Evolutionary conservation across 2,797 vertebrate species (phyloP).

Genomic region (Betta splendens): DNA sequence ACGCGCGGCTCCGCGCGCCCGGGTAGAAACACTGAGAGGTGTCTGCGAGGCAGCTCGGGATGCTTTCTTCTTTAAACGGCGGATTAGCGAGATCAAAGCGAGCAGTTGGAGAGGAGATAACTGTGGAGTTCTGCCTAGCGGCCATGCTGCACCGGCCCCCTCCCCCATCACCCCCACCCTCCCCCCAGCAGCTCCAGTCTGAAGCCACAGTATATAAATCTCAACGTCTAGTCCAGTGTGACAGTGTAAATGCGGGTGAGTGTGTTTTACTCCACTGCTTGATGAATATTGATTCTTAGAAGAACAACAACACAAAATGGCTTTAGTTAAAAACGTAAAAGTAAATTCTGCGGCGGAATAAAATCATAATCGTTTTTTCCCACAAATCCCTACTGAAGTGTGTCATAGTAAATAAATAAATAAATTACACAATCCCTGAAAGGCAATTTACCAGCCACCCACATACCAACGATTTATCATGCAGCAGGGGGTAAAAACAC

Average conservation of each 20-base stretch:
- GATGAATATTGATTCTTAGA: too few relatives aligned
- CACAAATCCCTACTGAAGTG: background rate
- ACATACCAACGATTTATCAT: background rate
- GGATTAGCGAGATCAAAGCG: slow-evolving; percentile 75
- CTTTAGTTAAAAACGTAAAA: background rate
- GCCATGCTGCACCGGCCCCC: slow-evolving; percentile 62
- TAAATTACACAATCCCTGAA: slow-evolving; percentile 4
- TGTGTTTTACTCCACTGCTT: too few relatives aligned
- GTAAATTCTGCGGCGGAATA: background rate
- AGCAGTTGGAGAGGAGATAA: slow-evolving; percentile 63
- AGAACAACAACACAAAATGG: background rate
- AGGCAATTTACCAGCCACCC: slow-evolving; percentile 14
- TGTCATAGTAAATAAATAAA: background rate
- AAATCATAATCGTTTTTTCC: slow-evolving; percentile 2
- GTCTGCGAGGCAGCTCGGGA: slow-evolving; percentile 43
- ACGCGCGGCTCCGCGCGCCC: slow-evolving; percentile 2
- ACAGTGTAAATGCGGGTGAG: background rate
- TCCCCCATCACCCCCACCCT: slow-evolving; percentile 27
- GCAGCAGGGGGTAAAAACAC: slow-evolving; percentile 5
- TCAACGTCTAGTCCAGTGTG: slow-evolving; percentile 15
- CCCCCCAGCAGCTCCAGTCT: slow-evolving; percentile 17
- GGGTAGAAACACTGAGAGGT: slow-evolving; percentile 25
- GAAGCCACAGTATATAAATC: slow-evolving; percentile 38
- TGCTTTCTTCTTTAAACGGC: slow-evolving; percentile 67
- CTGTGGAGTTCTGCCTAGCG: slow-evolving; percentile 64